Evolutionary conservation across 2,888 invertebrate species (phyloP), one percentile per base, ranked within the genome.

Genomic region (Tyria jacobaeae): DNA sequence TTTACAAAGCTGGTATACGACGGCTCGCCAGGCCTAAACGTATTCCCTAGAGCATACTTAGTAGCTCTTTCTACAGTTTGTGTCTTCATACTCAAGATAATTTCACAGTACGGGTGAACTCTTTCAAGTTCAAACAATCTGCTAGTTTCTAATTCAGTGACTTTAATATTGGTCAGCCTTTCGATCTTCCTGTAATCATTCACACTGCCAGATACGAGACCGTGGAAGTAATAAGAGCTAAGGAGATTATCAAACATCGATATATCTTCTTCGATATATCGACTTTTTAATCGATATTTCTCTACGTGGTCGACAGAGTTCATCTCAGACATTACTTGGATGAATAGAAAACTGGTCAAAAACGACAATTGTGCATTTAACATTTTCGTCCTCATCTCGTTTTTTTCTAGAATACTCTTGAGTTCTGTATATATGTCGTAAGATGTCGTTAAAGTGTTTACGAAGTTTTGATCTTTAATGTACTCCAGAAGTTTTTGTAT

Each of bases 301-400:
- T 96, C 96, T 0, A 97, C 96, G 0, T 98, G 98, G 92, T 99
- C 99, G 6, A 98, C 96, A 0, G 95, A 87, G 21, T 96, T 96
- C 14, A 96, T 91, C 82, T 95, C 95, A 0, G 95, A 93, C 80
- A 96, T 94, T 5, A 96, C 82, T 71, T 93, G 90, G 0, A 95
- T 82, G 75, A 95, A 95, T 0, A 96, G 71, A 24, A 95, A 85
- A 70, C 96, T 96, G 4, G 95, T 86, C 24, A 94, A 75, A 52
- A 92, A 71, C 60, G 90, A 89, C 17, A 92, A 63, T 73, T 91
- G 80, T 1, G 84, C 78, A 6, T 84, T 87, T 7, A 89, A 71
- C 24, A 89, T 77, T 67, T 85, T 88, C 0, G 69, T 61, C 73
- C 81, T 82, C 0, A 76, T 64, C 41, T 75, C 71, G 17, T 84